Evolutionary conservation across 2,797 vertebrate species (phyloP).

Genomic region (Knipowitschia caucasica): DNA sequence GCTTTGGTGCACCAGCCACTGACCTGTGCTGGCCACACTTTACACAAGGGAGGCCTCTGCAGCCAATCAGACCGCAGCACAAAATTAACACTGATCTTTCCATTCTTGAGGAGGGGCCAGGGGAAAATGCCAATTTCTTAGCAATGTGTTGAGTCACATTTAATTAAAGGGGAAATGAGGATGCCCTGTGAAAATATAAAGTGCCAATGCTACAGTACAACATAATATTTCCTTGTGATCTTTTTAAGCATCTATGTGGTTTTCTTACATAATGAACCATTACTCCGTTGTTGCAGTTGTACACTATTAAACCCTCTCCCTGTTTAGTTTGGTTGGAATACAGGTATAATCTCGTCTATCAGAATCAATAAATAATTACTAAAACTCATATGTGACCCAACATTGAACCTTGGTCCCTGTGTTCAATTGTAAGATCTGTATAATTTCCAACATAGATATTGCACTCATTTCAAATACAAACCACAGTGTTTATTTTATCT

Average conservation of each 20-base stretch:
- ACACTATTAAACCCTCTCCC: too few species aligned
- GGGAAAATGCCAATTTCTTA: constrained; percentile 80
- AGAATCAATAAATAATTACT: too few species aligned
- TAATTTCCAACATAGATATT: neutral
- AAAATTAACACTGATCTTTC: constrained; percentile 94
- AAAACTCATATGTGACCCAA: neutral
- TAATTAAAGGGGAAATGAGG: constrained; percentile 28
- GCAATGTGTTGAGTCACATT: constrained; percentile 45
- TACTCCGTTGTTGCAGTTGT: too few species aligned
- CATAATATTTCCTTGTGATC: too few species aligned
- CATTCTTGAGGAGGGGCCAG: constrained; percentile 79
- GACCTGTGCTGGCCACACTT: constrained; percentile 91
- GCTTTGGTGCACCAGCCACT: constrained; percentile 92
- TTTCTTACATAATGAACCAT: too few species aligned
- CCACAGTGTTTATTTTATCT: constrained; percentile 1
- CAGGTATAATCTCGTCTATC: too few species aligned
- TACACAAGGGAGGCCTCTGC: constrained; percentile 82
- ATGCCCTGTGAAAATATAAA: constrained; percentile 2
- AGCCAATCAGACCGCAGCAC: constrained; percentile 91
- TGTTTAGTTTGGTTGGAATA: too few species aligned
- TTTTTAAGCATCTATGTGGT: too few species aligned
- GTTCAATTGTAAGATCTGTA: neutral
- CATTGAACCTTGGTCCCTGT: neutral
- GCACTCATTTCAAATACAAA: neutral
- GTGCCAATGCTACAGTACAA: too few species aligned